Conservation (phyloP, 2,113 vertebrate genomes). For the Alethe diademata region DNA sequence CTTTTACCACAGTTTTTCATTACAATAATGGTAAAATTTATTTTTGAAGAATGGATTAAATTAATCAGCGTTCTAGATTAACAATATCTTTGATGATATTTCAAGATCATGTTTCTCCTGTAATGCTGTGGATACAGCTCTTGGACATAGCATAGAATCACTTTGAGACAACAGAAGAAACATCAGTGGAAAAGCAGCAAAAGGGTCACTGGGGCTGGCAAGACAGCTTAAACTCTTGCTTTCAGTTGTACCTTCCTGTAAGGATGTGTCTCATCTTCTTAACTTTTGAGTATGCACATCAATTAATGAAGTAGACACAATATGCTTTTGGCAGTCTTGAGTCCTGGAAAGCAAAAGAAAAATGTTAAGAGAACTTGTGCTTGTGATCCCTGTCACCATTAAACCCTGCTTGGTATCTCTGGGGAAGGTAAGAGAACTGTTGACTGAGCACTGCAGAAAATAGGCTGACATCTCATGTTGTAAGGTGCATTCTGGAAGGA, state of each 20-base stretch:
- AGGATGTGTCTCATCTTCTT: not conserved
- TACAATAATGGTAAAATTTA: not conserved
- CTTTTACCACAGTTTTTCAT: not conserved
- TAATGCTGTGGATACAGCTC: not conserved
- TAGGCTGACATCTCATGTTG: not conserved
- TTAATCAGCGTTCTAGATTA: not conserved
- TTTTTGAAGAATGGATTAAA: not conserved
- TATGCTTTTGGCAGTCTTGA: not conserved
- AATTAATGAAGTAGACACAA: not conserved
- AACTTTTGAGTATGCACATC: not conserved
- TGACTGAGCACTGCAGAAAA: not conserved
- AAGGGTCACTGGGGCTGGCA: not conserved
- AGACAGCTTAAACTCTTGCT: not conserved
- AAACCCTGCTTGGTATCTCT: not conserved
- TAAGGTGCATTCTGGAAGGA: not conserved
- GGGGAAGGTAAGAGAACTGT: not conserved
- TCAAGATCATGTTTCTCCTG: not conserved
- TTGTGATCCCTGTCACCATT: not conserved
- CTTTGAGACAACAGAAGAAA: not conserved
- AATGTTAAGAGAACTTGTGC: not conserved
- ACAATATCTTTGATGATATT: not conserved
- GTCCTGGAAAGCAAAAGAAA: not conserved
- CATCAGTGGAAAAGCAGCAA: not conserved
- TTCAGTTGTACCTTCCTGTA: not conserved
- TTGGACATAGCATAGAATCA: not conserved